Base-by-base conservation (phyloP, 2,113 vertebrate species). In the Ophiodon elongatus region DNA sequence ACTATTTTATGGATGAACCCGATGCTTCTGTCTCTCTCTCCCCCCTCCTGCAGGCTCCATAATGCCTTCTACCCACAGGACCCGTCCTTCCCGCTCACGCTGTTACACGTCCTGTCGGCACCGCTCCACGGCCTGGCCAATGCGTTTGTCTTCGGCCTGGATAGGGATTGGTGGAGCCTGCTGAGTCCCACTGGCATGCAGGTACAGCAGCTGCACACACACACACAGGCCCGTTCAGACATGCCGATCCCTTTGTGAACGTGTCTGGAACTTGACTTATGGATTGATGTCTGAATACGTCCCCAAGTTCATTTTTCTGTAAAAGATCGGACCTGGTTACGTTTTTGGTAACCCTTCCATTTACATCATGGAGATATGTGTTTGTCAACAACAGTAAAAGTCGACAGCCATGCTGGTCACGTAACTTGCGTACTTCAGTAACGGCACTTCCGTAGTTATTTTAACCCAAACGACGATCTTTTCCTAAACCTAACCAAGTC, bases 81-180 rank as follows among this genome's bases (percentile, higher is more conserved):
- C 23, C 94, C 95, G 4, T 93, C 94, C 65, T 96, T 96, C 88
- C 7, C 90, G 17, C 93, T 96, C 77, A 96, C 94, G 8, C 79
- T 96, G 79, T 83, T 96, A 41, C 95, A 96, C 69, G 95, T 95
- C 64, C 81, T 96, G 60, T 93, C 94, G 1, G 95, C 95, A 3
- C 95, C 95, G 5, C 95, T 96, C 64, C 95, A 96, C n/a, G 95
- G 95, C 8, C 83, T 96, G 91, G 95, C 95, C 91, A 96, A 96
- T 13, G 94, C 95, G 33, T 93, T 96, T 35, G 94, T 96, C 37
- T 96, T 96, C 79, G 91, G 94, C 73, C 86, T 96, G 84, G 95
- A 96, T 66, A 88, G 93, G 43, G 94, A 95, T 63, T 95, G 94
- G 86, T 94, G 95, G 95, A 91, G 91, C 59, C 90, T 95, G 19